These are phyloP conservation scores for Crotalus tigris DNA, from an alignment of 2,113 vertebrate species.

Conservation along the genomic window DNA sequence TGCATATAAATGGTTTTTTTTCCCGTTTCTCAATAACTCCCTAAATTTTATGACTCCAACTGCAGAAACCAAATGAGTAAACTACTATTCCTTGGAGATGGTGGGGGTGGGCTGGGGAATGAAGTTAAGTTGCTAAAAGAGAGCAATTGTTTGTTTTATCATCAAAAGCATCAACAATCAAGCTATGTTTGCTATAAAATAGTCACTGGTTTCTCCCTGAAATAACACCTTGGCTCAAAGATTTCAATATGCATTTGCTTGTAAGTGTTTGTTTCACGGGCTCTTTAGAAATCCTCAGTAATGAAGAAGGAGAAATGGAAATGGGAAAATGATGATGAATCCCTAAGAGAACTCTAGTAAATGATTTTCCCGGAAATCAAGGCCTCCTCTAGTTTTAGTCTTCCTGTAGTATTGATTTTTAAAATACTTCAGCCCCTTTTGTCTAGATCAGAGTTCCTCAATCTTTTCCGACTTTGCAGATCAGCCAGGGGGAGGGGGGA, in stretches of 20 bases:
- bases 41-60: constrained; percentile 41
- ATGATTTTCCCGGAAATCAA: background rate
- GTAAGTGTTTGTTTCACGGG: background rate
- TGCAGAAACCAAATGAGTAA: constrained; percentile 4
- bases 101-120: background rate
- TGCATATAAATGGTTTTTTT: constrained; percentile 43
- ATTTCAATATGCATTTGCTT: constrained; percentile 5
- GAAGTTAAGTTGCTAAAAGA: constrained; percentile 3
- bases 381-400: background rate
- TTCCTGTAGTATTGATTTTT: background rate
- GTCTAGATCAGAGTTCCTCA: background rate
- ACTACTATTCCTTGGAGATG: constrained; percentile 14
- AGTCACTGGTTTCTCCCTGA: constrained; percentile 7
- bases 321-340: background rate
- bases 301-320: background rate
- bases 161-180: background rate
- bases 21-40: constrained; percentile 7
- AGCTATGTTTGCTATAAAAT: background rate
- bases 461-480: too few species aligned
- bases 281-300: background rate
- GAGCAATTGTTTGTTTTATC: background rate
- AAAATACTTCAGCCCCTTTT: background rate
- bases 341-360: background rate
- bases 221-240: constrained; percentile 1
- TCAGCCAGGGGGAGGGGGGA: too few species aligned